phyloP scores from a whole-genome alignment of 2,888 invertebrate species.

The Xylota segnis region DNA sequence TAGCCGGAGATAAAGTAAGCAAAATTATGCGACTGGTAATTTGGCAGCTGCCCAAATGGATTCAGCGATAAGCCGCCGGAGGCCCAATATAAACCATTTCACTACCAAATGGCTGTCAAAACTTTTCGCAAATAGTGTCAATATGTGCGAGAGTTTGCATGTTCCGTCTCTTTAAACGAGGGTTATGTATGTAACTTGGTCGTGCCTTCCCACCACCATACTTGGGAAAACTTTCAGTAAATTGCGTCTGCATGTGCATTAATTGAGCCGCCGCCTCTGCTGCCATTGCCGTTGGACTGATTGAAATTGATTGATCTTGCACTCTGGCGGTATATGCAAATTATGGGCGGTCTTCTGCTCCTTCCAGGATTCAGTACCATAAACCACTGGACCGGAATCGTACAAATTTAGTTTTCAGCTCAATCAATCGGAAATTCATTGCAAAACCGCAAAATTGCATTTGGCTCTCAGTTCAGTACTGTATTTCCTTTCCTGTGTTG shows the following conservation, averaged over 20 bases:
- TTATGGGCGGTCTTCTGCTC: neutral
- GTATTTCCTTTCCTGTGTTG: slow-evolving; percentile 15
- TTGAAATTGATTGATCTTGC: slow-evolving; percentile 69
- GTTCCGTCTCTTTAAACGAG: slow-evolving; percentile 26
- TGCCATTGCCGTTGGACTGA: slow-evolving; percentile 44
- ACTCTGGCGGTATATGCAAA: slow-evolving; percentile 30
- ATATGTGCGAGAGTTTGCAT: too few species aligned
- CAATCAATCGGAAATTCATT: slow-evolving; percentile 77
- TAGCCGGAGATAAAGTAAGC: slow-evolving; percentile 37
- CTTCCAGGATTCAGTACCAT: slow-evolving; percentile 17
- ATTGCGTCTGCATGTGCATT: slow-evolving; percentile 37
- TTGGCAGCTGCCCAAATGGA: slow-evolving; percentile 66
- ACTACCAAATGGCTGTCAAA: neutral
- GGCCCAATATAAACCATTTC: neutral
- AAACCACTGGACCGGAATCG: slow-evolving; percentile 70
- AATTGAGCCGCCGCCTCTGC: slow-evolving; percentile 54
- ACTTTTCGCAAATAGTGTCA: slow-evolving; percentile 34
- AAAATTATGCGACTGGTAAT: slow-evolving; percentile 43
- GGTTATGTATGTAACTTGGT: neutral
- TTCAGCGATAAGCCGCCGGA: slow-evolving; percentile 43
- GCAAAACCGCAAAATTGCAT: slow-evolving; percentile 76
- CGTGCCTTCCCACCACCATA: slow-evolving; percentile 6
- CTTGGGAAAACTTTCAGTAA: slow-evolving; percentile 20
- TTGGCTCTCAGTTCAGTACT: slow-evolving; percentile 45
- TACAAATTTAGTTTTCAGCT: slow-evolving; percentile 76